Base-by-base conservation (phyloP, 2,113 vertebrate species). In the Accipiter virgatus region DNA sequence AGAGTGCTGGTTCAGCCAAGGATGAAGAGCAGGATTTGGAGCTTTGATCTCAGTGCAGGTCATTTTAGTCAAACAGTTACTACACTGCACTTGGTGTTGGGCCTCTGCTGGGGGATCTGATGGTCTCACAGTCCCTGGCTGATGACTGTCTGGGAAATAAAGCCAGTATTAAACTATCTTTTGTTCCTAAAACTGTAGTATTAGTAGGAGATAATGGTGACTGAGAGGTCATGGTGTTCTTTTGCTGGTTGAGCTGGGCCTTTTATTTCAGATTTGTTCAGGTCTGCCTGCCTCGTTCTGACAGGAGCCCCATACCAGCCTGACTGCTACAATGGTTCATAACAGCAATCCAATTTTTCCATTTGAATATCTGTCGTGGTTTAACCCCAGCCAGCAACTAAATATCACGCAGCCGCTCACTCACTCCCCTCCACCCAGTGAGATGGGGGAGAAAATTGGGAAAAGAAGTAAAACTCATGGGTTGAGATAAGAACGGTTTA, bases 251-350 rank as follows among this genome's bases (percentile, higher is more conserved):
- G 79, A 83, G 42, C 38, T 87, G 42, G 45, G 58, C 75, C 36
- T 82, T 89, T 94, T 91, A 45, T 93, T 95, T 85, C 56, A 79
- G 43, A 65, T 84, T 84, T 65, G 26, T 85, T 81, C 81, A 89
- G 43, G 16, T 87, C 81, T 90, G 65, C 47, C 56, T 95, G 52
- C 84, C 62, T 84, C 85, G 16, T 81, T 91, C 65, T 89, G 61
- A 59, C 36, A 71, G 89, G n/a, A 89, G 52, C 21, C 84, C 61
- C 34, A 4, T 11, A 52, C 16, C 66, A 87, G 47, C 53, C 73
- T n/a, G 40, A 73, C 53, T 40, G 40, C 25, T 86, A 18, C 50
- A 40, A 29, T 11, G 38, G 25, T 27, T 89, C 61, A 2, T 52
- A 56, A 52, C 27, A 66, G 65, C 59, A 67, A 19, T 58, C 10